Evolutionary conservation across 2,113 vertebrate genomes (phyloP).

Genomic region (Taurulus bubalis): DNA sequence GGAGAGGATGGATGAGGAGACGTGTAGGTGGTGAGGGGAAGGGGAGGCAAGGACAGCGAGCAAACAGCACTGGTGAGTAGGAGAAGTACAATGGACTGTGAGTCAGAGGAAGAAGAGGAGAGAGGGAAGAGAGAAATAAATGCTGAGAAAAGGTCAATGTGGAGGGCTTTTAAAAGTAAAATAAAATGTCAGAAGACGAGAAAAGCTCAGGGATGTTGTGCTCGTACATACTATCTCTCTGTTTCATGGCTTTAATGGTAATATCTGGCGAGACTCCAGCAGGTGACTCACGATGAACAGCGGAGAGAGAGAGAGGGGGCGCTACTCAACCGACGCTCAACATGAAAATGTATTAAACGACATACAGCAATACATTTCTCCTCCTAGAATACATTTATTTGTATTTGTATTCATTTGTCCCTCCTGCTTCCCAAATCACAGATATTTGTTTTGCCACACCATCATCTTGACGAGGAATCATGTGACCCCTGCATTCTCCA

Average conservation of each 20-base stretch:
- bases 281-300: slow-evolving; percentile 54
- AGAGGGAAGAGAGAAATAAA: slow-evolving; percentile 43
- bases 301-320: background rate
- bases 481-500: slow-evolving; percentile 38
- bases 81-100: slow-evolving; percentile 64
- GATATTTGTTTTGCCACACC: background rate
- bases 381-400: slow-evolving; percentile 2
- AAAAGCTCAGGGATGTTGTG: slow-evolving; percentile 30
- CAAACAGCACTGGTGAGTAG: slow-evolving; percentile 58
- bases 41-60: slow-evolving; percentile 57
- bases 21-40: slow-evolving; percentile 70
- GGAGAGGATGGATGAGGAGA: slow-evolving; percentile 70
- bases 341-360: background rate
- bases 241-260: slow-evolving; percentile 47
- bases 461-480: slow-evolving; percentile 12
- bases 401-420: background rate
- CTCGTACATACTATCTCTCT: slow-evolving; percentile 14
- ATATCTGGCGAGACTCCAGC: slow-evolving; percentile 36
- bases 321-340: background rate
- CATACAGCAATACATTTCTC: background rate
- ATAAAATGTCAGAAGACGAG: slow-evolving; percentile 50
- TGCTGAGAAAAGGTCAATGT: slow-evolving; percentile 66
- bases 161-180: slow-evolving; percentile 37
- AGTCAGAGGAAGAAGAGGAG: slow-evolving; percentile 66
- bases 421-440: background rate